phyloP scores from a whole-genome alignment of 2,888 invertebrate genomes.

The Cordylochernes scorpioides region DNA sequence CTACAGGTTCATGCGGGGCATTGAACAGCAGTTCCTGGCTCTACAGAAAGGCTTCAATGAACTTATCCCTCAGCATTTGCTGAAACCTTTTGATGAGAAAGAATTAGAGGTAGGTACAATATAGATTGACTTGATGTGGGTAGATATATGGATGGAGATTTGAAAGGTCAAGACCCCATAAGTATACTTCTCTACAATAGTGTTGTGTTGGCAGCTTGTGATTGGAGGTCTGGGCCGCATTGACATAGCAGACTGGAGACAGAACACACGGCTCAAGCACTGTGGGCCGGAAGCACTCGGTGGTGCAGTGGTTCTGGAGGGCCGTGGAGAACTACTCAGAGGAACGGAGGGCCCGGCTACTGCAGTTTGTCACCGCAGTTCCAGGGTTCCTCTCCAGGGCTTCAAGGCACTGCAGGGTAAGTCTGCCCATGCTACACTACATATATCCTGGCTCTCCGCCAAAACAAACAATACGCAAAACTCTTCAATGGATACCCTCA shows the following conservation, averaged over 20 bases:
- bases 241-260: slow-evolving; percentile 76
- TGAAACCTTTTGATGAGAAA: slow-evolving; percentile 68
- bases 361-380: slow-evolving; percentile 87
- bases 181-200: too few species aligned
- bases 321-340: slow-evolving; percentile 57
- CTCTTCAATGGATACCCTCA: too few species aligned
- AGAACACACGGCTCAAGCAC: slow-evolving; percentile 76
- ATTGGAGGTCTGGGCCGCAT: slow-evolving; percentile 76
- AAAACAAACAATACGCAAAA: too few species aligned
- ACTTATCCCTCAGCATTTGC: slow-evolving; percentile 53
- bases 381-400: slow-evolving; percentile 77
- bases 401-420: slow-evolving; percentile 56
- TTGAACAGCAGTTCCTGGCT: slow-evolving; percentile 81
- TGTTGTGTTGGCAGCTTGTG: slow-evolving; percentile 42
- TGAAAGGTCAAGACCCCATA: too few species aligned
- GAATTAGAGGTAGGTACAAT: slow-evolving; percentile 37
- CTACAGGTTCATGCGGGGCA: slow-evolving; percentile 83
- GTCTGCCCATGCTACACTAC: neutral
- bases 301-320: slow-evolving; percentile 46
- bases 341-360: slow-evolving; percentile 67
- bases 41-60: slow-evolving; percentile 60
- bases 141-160: too few species aligned
- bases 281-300: slow-evolving; percentile 53
- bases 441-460: too few species aligned
- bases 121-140: too few species aligned